These are phyloP conservation scores for Sterrhoptilus dennistouni DNA, from an alignment of 2,113 vertebrate genomes.

Conservation along the genomic window DNA sequence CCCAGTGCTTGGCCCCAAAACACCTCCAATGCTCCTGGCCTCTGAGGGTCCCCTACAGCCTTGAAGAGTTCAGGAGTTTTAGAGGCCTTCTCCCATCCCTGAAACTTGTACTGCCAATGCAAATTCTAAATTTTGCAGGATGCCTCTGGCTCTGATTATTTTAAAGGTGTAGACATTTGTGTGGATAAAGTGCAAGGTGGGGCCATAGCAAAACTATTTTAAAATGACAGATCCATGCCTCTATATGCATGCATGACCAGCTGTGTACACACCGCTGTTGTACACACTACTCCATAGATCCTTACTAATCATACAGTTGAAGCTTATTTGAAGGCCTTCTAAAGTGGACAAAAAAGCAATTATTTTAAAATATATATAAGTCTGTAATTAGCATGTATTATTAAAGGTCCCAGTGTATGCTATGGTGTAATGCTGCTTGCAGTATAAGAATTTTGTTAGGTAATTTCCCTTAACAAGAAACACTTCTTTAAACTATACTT, in stretches of 20 bases:
- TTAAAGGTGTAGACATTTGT: not conserved
- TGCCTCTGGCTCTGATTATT: not conserved
- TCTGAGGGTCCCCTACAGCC: not conserved
- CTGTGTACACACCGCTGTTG: not conserved
- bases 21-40: rapidly evolving
- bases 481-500: constrained; percentile 38
- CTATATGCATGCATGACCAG: not conserved
- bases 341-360: constrained; percentile 26
- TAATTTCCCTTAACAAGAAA: constrained; percentile 59
- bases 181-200: not conserved
- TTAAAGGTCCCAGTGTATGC: not conserved
- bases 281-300: not conserved
- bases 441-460: constrained; percentile 34
- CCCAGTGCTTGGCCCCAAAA: not conserved
- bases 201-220: not conserved
- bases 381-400: constrained; percentile 14
- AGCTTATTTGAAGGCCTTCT: not conserved
- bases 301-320: not conserved
- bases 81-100: not conserved
- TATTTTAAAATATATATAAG: constrained; percentile 1
- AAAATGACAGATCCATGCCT: not conserved
- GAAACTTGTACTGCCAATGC: not conserved
- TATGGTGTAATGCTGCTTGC: constrained; percentile 9
- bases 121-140: not conserved
- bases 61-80: not conserved